Percentiles rank a stretch among this genome's conserved stretches.
These are phyloP conservation scores for Crossocerus cetratus DNA, from an alignment of 2,888 invertebrate genomes.

Conservation along the genomic window DNA sequence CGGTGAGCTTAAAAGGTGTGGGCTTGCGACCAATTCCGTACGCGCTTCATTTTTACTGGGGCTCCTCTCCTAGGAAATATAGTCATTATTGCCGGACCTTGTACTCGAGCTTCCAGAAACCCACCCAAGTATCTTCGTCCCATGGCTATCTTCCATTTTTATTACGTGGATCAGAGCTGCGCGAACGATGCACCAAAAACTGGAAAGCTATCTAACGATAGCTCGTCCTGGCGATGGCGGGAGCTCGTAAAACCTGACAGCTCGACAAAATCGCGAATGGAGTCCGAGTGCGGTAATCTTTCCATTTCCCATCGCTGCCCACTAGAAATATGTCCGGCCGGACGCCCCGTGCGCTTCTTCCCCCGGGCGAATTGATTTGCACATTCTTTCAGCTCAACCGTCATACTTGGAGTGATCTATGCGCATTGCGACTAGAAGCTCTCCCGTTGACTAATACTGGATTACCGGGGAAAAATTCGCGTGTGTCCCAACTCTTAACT, in stretches of 20 bases:
- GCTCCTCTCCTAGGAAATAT: too few species aligned
- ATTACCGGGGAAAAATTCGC: too few species aligned
- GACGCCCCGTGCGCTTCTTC: too few species aligned
- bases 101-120: too few species aligned
- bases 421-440: too few species aligned
- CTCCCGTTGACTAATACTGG: too few species aligned
- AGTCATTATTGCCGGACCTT: too few species aligned
- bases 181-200: conserved; percentile 31
- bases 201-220: conserved; percentile 31
- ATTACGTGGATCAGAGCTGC: conserved; percentile 35
- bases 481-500: too few species aligned
- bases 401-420: too few species aligned
- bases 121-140: neutral
- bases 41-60: neutral
- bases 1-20: neutral
- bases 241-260: conserved; percentile 53
- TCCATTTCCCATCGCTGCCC: conserved; percentile 11
- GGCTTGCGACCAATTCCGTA: neutral
- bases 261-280: conserved; percentile 32
- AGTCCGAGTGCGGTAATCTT: conserved; percentile 22
- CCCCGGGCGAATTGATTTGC: too few species aligned
- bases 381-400: too few species aligned
- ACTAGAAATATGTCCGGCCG: too few species aligned
- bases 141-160: conserved; percentile 45
- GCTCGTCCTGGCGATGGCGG: conserved; percentile 20